These are phyloP conservation scores for Papilio gigon DNA, from an alignment of 2,888 invertebrate species.

Conservation along the genomic window DNA sequence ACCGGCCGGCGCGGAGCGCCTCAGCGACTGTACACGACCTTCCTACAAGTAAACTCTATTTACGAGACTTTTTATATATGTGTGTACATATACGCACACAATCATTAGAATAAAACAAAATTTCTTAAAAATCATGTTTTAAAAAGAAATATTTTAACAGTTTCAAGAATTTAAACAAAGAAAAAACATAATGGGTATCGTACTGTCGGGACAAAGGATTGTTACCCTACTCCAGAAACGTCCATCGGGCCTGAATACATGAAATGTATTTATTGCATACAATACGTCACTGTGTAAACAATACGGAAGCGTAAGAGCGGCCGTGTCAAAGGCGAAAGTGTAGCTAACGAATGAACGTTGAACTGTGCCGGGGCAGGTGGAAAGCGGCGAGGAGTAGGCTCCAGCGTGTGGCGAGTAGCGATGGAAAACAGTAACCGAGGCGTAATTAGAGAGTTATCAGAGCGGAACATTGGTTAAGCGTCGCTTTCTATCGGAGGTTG, in stretches of 20 bases:
- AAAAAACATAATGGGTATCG: neutral
- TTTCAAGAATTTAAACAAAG: neutral
- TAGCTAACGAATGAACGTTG: slow-evolving; percentile 66
- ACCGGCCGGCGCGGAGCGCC: slow-evolving; percentile 50
- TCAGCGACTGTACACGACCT: slow-evolving; percentile 50
- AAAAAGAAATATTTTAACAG: neutral
- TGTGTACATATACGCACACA: neutral
- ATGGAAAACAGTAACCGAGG: slow-evolving; percentile 74
- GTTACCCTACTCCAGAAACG: slow-evolving; percentile 52
- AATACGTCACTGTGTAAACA: slow-evolving; percentile 53
- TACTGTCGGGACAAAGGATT: slow-evolving; percentile 47
- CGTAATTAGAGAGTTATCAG: slow-evolving; percentile 81
- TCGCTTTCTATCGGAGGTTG: slow-evolving; percentile 82
- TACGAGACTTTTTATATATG: slow-evolving; percentile 6
- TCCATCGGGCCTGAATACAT: slow-evolving; percentile 39
- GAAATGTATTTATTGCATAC: slow-evolving; percentile 50
- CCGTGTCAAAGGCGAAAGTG: slow-evolving; percentile 72
- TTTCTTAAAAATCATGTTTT: slow-evolving; percentile 8
- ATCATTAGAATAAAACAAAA: neutral
- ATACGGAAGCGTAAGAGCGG: slow-evolving; percentile 51
- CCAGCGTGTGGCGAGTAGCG: slow-evolving; percentile 73
- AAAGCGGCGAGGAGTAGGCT: slow-evolving; percentile 77
- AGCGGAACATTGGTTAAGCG: slow-evolving; percentile 82
- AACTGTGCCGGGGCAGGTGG: slow-evolving; percentile 64
- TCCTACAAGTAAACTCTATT: slow-evolving; percentile 40